Conservation (phyloP, 1,140 invertebrate species). For the Drosophila sp. region DNA sequence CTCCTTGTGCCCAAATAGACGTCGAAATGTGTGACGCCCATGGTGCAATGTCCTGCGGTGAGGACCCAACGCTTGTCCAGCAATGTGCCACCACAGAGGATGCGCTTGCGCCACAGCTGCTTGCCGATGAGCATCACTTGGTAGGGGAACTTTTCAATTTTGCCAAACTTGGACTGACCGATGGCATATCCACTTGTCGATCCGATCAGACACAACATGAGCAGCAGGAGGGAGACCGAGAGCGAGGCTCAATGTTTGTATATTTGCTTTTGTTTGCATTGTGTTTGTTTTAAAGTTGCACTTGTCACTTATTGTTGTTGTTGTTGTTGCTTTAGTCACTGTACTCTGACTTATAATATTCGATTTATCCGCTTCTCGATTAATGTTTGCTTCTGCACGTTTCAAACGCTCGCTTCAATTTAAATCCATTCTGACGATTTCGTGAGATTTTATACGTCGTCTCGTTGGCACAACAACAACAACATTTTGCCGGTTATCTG, state of each 20-base stretch:
- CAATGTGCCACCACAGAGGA: conserved; percentile 90
- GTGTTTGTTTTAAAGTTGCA: conserved; percentile 36
- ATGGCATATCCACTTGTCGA: conserved; percentile 60
- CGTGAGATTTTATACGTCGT: conserved; percentile 80
- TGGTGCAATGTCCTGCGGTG: conserved; percentile 92
- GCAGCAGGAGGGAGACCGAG: conserved; percentile 39
- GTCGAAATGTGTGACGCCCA: conserved; percentile 84
- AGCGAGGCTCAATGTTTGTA: conserved; percentile 33
- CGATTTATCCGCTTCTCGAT: conserved; percentile 11
- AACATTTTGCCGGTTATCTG: conserved; percentile 35
- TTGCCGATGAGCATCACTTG: conserved; percentile 84
- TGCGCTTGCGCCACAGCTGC: conserved; percentile 79
- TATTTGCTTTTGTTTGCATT: conserved; percentile 45
- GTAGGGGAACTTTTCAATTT: conserved; percentile 82
- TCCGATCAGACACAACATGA: conserved; percentile 29
- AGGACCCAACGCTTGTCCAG: conserved; percentile 89
- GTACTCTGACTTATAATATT: neutral
- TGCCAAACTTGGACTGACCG: conserved; percentile 76
- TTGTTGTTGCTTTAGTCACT: conserved; percentile 6
- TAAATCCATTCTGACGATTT: conserved; percentile 81
- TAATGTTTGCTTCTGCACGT: conserved; percentile 62
- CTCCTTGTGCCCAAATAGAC: conserved; percentile 78
- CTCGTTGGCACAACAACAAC: conserved; percentile 6
- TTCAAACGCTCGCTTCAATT: conserved; percentile 74
- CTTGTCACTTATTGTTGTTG: conserved; percentile 50